These are phyloP conservation scores for Strix occidentalis DNA, from an alignment of 2,797 vertebrate species.

Conservation along the genomic window DNA sequence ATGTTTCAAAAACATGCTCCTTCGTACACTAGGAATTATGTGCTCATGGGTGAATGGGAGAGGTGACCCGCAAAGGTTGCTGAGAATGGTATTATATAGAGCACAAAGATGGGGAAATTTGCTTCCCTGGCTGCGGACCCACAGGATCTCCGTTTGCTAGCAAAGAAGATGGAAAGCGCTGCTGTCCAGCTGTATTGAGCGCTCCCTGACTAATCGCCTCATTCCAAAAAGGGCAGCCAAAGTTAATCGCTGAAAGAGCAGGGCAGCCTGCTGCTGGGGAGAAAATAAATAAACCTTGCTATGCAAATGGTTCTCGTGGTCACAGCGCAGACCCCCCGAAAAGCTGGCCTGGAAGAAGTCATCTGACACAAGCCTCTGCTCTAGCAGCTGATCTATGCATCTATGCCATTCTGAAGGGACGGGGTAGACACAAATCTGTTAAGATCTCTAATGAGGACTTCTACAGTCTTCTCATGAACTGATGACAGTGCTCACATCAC, in stretches of 20 bases:
- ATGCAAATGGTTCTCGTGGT: neutral
- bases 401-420: accelerated
- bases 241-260: neutral
- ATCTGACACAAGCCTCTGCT: neutral
- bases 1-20: neutral
- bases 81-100: neutral
- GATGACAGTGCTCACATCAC: neutral
- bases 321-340: neutral
- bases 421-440: neutral
- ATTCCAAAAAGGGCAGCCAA: neutral
- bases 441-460: neutral
- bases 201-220: neutral
- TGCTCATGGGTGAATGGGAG: neutral
- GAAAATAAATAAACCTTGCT: neutral
- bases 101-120: conserved; percentile 1
- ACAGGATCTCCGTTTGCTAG: neutral
- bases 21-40: neutral
- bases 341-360: neutral
- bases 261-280: neutral
- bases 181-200: neutral
- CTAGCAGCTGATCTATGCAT: neutral
- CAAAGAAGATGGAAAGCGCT: neutral
- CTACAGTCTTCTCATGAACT: neutral
- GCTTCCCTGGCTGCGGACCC: neutral
- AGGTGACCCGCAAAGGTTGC: neutral